Conservation (phyloP, 2,888 invertebrate genomes). For the Chymomyza fuscimana region DNA sequence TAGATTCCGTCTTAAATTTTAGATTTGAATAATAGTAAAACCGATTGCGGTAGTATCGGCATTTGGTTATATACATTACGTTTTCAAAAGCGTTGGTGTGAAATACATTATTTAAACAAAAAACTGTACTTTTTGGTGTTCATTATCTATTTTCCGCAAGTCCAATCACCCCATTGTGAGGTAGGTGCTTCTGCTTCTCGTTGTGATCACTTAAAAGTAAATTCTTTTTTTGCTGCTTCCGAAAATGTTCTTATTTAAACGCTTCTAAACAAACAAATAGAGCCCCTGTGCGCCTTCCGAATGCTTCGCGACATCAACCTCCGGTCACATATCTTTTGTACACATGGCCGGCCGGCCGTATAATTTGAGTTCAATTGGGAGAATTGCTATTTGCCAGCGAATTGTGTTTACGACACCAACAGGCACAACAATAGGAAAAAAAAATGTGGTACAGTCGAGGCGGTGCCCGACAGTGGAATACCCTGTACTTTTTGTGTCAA, state of each 20-base stretch:
- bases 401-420: slow-evolving; percentile 34
- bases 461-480: too few relatives aligned
- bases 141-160: slow-evolving; percentile 4
- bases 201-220: neutral
- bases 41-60: too few relatives aligned
- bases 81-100: too few relatives aligned
- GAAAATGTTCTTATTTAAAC: slow-evolving; percentile 43
- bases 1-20: too few relatives aligned
- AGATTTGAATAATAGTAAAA: too few relatives aligned
- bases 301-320: slow-evolving; percentile 5
- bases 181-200: neutral
- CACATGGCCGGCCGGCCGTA: slow-evolving; percentile 15
- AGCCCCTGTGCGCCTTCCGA: slow-evolving; percentile 25
- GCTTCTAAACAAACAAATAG: slow-evolving; percentile 54
- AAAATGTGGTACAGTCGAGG: too few relatives aligned
- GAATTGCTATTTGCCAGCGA: slow-evolving; percentile 57
- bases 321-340: slow-evolving; percentile 33
- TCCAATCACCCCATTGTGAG: neutral
- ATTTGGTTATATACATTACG: too few relatives aligned
- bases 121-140: neutral
- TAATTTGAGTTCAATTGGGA: slow-evolving; percentile 60
- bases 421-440: neutral
- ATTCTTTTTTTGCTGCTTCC: slow-evolving; percentile 20
- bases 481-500: too few relatives aligned
- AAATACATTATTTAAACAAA: neutral